Conservation (phyloP, 1,140 invertebrate species). For the Nilaparvata lugens region DNA sequence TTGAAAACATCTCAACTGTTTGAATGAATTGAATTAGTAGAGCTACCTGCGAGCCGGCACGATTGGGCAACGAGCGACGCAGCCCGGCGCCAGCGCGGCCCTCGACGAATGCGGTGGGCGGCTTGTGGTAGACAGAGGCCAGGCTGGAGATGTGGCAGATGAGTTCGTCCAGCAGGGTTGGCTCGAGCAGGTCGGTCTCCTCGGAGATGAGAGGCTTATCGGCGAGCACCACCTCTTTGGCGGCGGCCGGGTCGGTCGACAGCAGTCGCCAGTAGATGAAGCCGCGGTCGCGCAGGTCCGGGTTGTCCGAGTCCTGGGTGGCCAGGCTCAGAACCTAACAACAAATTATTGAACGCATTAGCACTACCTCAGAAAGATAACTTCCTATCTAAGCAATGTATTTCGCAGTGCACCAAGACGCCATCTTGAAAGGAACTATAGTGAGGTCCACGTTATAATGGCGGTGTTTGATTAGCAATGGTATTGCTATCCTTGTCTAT, state of each 20-base stretch:
- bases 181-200: slow-evolving; percentile 97
- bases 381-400: too few species aligned
- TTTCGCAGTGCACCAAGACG: too few species aligned
- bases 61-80: slow-evolving; percentile 41
- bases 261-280: slow-evolving; percentile 99
- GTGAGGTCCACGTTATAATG: too few species aligned
- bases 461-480: too few species aligned
- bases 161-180: slow-evolving; percentile 93
- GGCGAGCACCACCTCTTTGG: slow-evolving; percentile 98
- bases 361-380: too few species aligned
- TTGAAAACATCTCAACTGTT: too few species aligned
- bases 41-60: slow-evolving; percentile 23
- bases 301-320: slow-evolving; percentile 99
- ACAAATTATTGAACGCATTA: too few species aligned
- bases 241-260: slow-evolving; percentile 96
- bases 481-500: too few species aligned
- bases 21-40: too few species aligned
- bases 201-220: slow-evolving; percentile 99
- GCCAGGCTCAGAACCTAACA: slow-evolving; percentile 85
- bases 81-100: slow-evolving; percentile 49
- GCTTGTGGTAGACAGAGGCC: slow-evolving; percentile 99
- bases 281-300: slow-evolving; percentile 94
- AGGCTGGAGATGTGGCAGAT: slow-evolving; percentile 98
- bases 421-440: too few species aligned
- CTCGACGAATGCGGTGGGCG: slow-evolving; percentile 97